Percentiles rank a stretch among this genome's conserved stretches.
These are phyloP conservation scores for Sciaenops ocellatus DNA, from an alignment of 2,797 vertebrate genomes.

Conservation along the genomic window DNA sequence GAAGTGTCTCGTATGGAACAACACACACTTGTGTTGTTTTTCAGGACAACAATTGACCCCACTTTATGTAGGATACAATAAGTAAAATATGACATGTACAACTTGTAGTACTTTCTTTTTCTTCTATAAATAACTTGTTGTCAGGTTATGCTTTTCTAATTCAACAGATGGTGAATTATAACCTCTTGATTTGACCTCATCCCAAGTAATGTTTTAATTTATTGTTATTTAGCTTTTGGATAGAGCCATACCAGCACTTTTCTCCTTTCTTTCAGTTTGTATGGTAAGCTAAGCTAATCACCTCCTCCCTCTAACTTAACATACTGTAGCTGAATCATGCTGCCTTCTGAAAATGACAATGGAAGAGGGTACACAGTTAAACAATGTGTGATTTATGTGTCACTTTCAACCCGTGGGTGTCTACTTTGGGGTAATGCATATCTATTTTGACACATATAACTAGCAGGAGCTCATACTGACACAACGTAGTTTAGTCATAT, in stretches of 20 bases:
- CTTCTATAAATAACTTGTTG: too few species aligned
- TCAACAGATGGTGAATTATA: neutral
- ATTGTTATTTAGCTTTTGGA: neutral
- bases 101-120: neutral
- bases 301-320: neutral
- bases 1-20: constrained; percentile 45
- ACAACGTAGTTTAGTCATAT: neutral
- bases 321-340: neutral
- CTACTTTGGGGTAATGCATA: neutral
- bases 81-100: too few species aligned
- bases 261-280: neutral
- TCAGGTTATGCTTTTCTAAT: neutral
- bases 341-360: neutral
- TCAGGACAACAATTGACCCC: neutral
- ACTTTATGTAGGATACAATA: neutral
- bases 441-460: too few species aligned
- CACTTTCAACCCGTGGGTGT: neutral
- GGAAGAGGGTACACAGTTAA: neutral
- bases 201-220: neutral
- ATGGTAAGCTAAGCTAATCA: neutral
- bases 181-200: neutral
- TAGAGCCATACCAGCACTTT: neutral
- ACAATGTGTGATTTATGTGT: neutral
- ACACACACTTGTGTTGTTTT: constrained; percentile 4
- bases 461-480: neutral